Percentiles rank a stretch among this genome's conserved stretches.
These are phyloP conservation scores for Tiliacea citrago DNA, from an alignment of 2,888 invertebrate genomes.

Conservation along the genomic window DNA sequence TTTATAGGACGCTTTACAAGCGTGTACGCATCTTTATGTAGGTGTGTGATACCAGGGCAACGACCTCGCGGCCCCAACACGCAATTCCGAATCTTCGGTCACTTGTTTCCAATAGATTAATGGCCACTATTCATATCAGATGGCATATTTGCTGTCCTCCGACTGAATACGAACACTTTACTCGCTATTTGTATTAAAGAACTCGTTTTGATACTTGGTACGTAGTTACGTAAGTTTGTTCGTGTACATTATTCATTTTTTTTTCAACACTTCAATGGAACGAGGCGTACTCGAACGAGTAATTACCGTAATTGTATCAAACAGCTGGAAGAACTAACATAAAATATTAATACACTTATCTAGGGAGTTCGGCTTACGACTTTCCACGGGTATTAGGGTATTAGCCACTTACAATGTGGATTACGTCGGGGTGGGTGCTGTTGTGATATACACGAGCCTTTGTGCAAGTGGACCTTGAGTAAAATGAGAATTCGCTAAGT, in stretches of 20 bases:
- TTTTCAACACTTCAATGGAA: constrained; percentile 52
- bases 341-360: constrained; percentile 61
- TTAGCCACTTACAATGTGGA: constrained; percentile 73
- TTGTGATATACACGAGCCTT: constrained; percentile 77
- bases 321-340: constrained; percentile 41
- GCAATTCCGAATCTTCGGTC: constrained; percentile 71
- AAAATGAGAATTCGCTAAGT: constrained; percentile 76
- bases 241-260: constrained; percentile 46
- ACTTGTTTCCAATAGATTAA: constrained; percentile 77
- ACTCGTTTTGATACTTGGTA: constrained; percentile 40
- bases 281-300: constrained; percentile 39
- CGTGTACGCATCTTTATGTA: constrained; percentile 67
- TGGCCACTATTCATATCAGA: constrained; percentile 74
- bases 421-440: constrained; percentile 68
- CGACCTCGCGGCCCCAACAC: constrained; percentile 63
- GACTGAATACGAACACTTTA: constrained; percentile 55
- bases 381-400: constrained; percentile 64
- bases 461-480: constrained; percentile 79
- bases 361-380: constrained; percentile 55
- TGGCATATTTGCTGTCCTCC: constrained; percentile 70
- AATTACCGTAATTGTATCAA: constrained; percentile 64
- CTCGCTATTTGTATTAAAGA: constrained; percentile 66
- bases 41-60: constrained; percentile 61
- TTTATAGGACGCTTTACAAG: constrained; percentile 58
- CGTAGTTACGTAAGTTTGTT: constrained; percentile 4